phyloP scores from a whole-genome alignment of 2,797 vertebrate species.

The Megalops cyprinoides region DNA sequence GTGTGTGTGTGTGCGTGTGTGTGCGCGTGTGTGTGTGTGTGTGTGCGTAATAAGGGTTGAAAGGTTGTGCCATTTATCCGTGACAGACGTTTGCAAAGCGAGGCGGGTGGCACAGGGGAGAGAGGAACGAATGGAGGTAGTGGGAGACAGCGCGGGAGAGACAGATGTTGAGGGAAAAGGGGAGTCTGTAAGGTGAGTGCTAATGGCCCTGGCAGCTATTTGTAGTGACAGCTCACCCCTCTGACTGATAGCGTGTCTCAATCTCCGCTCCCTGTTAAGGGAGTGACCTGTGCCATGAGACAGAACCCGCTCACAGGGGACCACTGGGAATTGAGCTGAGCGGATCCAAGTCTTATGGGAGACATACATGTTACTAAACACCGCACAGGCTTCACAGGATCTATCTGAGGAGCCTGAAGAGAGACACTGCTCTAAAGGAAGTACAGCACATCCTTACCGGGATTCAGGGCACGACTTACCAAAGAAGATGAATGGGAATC shows the following conservation, averaged over 20 bases:
- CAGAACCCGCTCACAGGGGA: neutral
- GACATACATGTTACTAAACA: neutral
- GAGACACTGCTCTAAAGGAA: neutral
- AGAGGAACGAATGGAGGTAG: conserved; percentile 4
- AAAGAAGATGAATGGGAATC: no score
- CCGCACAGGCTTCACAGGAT: neutral
- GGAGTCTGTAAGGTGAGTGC: neutral
- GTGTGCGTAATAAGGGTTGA: no score
- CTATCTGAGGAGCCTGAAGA: neutral
- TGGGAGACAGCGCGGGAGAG: neutral
- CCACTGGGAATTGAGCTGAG: neutral
- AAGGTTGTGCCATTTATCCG: neutral
- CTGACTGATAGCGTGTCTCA: neutral
- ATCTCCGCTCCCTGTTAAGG: neutral
- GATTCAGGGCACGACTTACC: no score
- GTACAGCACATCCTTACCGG: neutral
- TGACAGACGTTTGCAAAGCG: neutral
- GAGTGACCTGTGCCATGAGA: neutral
- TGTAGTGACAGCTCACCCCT: neutral
- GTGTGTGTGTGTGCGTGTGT: neutral
- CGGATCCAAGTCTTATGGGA: neutral
- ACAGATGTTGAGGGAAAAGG: conserved; percentile 9
- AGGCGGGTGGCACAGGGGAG: neutral
- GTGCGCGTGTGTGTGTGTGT: neutral
- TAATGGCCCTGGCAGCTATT: conserved; percentile 9